phyloP scores from a whole-genome alignment of 1,140 invertebrate genomes.

The Platorchestia sp. region DNA sequence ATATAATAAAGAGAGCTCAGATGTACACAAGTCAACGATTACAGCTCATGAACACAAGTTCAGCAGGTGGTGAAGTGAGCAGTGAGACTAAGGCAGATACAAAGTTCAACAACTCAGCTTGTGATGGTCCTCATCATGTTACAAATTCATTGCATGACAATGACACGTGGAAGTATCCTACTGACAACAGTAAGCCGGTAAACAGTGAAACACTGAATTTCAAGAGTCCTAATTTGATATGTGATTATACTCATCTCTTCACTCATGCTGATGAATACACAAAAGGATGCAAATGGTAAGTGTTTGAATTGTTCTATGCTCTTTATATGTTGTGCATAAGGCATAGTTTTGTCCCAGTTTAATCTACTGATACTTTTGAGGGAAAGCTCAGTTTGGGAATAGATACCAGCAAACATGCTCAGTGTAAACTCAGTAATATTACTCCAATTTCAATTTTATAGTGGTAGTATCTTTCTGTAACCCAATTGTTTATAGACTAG shows the following conservation, averaged over 20 bases:
- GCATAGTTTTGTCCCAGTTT: neutral
- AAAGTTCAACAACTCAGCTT: neutral
- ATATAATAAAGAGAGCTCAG: neutral
- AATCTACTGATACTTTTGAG: neutral
- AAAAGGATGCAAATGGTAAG: slow-evolving; percentile 45
- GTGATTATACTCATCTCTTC: slow-evolving; percentile 14
- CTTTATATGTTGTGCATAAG: neutral
- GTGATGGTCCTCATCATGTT: neutral
- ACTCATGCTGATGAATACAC: neutral
- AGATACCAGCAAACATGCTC: neutral
- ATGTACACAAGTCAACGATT: neutral
- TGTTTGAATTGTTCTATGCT: neutral
- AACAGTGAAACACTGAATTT: neutral
- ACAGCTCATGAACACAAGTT: neutral
- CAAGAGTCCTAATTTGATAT: neutral
- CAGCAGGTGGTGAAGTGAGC: neutral
- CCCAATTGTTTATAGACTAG: too few species aligned
- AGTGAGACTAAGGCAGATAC: neutral
- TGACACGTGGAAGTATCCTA: neutral
- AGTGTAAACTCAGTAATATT: too few species aligned
- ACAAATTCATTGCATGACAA: neutral
- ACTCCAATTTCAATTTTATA: too few species aligned
- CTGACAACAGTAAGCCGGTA: neutral
- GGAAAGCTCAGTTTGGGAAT: neutral
- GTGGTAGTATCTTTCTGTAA: too few species aligned